These are phyloP conservation scores for Crepidodera aurea DNA, from an alignment of 2,888 invertebrate species.

Conservation along the genomic window DNA sequence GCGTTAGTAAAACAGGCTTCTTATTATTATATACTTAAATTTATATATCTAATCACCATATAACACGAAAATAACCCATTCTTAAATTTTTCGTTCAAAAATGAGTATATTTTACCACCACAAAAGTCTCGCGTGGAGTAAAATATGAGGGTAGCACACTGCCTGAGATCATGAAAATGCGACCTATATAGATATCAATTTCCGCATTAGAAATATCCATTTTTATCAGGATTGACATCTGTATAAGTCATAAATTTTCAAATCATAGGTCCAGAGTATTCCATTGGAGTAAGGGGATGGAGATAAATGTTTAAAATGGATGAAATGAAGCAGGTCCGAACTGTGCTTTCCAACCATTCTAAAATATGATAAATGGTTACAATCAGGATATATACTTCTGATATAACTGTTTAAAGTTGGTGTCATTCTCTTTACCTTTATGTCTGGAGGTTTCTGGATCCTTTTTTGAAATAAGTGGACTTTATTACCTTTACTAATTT, in stretches of 20 bases:
- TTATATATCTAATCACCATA: neutral
- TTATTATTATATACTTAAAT: too few species aligned
- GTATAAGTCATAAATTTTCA: conserved; percentile 18
- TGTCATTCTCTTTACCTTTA: too few species aligned
- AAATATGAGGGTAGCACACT: conserved; percentile 4
- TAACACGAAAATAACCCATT: neutral
- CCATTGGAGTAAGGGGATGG: neutral
- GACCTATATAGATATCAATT: conserved; percentile 27
- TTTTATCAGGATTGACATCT: conserved; percentile 28
- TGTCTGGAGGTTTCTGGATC: too few species aligned
- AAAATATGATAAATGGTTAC: too few species aligned
- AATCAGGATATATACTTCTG: too few species aligned
- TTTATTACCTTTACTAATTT: too few species aligned
- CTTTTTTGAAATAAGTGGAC: too few species aligned
- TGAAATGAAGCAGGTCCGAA: neutral
- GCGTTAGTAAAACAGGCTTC: too few species aligned
- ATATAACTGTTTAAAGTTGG: too few species aligned
- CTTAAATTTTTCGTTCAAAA: neutral
- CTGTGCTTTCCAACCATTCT: too few species aligned
- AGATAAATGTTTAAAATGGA: neutral
- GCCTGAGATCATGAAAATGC: conserved; percentile 12
- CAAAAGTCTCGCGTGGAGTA: neutral
- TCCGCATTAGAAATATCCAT: conserved; percentile 20
- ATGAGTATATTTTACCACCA: neutral
- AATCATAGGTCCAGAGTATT: conserved; percentile 17